Evolutionary conservation across 1,140 invertebrate species (phyloP), one percentile per base, ranked within the genome.

Genomic region (Atta colombica): DNA sequence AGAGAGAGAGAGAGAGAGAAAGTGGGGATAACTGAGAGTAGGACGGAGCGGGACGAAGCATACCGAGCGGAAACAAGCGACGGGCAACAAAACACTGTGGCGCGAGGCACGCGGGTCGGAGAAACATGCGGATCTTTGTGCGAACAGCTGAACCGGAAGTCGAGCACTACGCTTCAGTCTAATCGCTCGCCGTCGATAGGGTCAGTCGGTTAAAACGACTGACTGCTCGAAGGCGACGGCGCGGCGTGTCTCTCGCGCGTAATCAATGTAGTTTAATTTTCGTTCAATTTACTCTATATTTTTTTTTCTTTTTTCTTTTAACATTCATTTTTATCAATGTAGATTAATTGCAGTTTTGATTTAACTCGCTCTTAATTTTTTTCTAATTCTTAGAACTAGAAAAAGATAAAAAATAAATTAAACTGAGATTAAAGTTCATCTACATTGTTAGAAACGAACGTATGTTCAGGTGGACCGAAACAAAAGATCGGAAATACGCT

Each of bases 81-180:
- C 35, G 55, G 63, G 49, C 45, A 45, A 61, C 25, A 60, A 66
- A 78, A 78, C 39, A 49, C 21, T 28, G 82, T 18, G 82, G 49
- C 58, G 82, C 58, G 72, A 77, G 82, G 31, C 80, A 75, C 82
- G 82, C 75, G 82, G 82, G 31, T 77, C 74, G 89, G 71, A 84
- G 74, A 91, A 91, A 91, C 91, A 91, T 89, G 90, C 86, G 90
- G 86, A 91, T 68, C 77, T 90, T 91, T 89, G 88, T 77, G 88
- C 88, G 90, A 86, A 85, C 85, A 91, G 86, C 77, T 88, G 88
- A 91, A 90, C 86, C 90, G 90, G 90, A 91, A 91, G 90, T 89
- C 89, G 90, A 84, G 65, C 75, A 78, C 49, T 90, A 90, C 72
- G 90, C 80, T 65, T 90, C 90, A 1, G 53, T 81, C 90, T 80